Evolutionary conservation across 2,797 vertebrate species (phyloP).

Genomic region (Semotilus atromaculatus): DNA sequence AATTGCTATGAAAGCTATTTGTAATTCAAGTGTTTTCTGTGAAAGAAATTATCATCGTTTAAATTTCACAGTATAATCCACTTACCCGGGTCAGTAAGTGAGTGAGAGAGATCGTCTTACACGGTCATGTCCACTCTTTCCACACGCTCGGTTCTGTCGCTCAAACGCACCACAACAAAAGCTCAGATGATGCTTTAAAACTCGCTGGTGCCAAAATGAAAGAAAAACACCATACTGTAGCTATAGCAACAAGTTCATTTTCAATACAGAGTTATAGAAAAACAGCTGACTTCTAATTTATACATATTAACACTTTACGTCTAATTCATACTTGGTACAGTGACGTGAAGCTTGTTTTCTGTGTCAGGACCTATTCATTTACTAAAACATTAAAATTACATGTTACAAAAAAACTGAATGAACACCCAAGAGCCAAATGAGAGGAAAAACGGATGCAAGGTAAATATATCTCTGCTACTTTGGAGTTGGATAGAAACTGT

Average conservation of each 20-base stretch:
- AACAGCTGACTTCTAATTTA: neutral
- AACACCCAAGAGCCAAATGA: neutral
- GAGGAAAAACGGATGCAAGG: neutral
- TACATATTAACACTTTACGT: no score
- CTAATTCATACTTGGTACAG: neutral
- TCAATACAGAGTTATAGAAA: neutral
- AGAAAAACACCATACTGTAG: neutral
- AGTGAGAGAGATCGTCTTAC: slow-evolving; percentile 30
- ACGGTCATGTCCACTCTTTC: slow-evolving; percentile 6
- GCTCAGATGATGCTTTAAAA: neutral
- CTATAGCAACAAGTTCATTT: neutral
- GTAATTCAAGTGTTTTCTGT: slow-evolving; percentile 33
- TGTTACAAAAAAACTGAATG: neutral
- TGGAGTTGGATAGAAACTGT: neutral
- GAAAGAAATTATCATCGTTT: slow-evolving; percentile 27
- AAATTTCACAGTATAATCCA: slow-evolving; percentile 30
- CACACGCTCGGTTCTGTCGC: neutral
- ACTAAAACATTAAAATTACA: neutral
- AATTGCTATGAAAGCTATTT: slow-evolving; percentile 26
- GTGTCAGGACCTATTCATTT: neutral
- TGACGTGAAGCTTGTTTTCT: neutral
- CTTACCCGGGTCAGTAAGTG: slow-evolving; percentile 10
- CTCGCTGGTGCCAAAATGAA: neutral
- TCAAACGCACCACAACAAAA: slow-evolving; percentile 17
- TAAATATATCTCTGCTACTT: neutral